Evolutionary conservation across 2,797 vertebrate species (phyloP), one percentile per base, ranked within the genome.

Genomic region (Manis javanica): DNA sequence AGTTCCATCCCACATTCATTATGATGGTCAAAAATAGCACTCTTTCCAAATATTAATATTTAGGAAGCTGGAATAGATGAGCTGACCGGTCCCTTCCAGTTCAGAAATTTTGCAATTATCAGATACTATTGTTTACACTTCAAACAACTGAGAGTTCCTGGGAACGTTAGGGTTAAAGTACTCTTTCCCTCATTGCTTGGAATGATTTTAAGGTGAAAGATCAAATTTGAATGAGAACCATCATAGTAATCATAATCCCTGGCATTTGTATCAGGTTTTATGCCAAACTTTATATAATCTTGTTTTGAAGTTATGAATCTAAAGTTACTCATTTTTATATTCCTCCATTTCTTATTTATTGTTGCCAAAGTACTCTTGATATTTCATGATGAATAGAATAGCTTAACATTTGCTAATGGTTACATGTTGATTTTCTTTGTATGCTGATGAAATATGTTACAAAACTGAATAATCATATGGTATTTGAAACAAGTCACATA

Each of bases 401-500:
- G 18, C 16, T 92, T 77, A 93, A 74, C 31, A 74, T 88, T 94
- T 95, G 34, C 49, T 85, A 39, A 57, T 90, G 24, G 37, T 92
- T 91, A 51, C 29, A 46, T 37, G 5, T 78, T 18, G 21, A 66
- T 75, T 26, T 71, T 49, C 64, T 68, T 94, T 14, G 7, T 66
- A 9, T 37, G 16, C 37, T 85, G 39, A 61, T 66, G 26, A 34
- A 63, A 3, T 63, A 34, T 77, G 37, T 95, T 91, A 34, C 49
- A 84, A 90, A 57, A 63, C 39, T 16, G 59, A 71, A 59, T 86
- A 77, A 88, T 95, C n/a, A 71, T 79, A 31, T 63, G 18, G 16
- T 46, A 91, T 64, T 85, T 31, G 37, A 97, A 90, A 71, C 13
- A 91, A 89, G 39, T 92, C 46, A 82, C 34, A 86, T n/a, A 34